Base-by-base conservation (phyloP, 1,140 invertebrate genomes). In the Proales similis region DNA sequence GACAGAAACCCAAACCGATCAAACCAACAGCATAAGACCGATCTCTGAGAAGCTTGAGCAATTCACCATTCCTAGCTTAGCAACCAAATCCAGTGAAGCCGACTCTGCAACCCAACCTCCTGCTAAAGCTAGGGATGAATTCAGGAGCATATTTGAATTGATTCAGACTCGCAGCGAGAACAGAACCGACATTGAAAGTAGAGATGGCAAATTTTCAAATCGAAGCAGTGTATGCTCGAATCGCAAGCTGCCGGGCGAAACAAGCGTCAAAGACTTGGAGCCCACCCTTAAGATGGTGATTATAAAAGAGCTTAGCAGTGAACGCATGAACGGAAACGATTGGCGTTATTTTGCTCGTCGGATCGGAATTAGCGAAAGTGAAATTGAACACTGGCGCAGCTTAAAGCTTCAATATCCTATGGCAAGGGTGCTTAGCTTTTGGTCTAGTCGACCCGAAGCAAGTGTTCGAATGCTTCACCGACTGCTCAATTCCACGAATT, bases 381-480 rank as follows among this genome's bases (percentile, higher is more conserved):
- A 68, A 3, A 64, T 74, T 4, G 36, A 64, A n/a, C 66, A 71
- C 14, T 74, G 72, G 74, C 65, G 67, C 57, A 63, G 63, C n/a
- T 68, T 69, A 65, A 70, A 69, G 64, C 45, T 73, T 7, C 65
- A 69, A 2, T 64, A 68, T 30, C 72, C 74, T 0, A 72, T 74
- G 70, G 67, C 66, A 36, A 66, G 70, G 49, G 72, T 74, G 24
- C 65, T 75, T 38, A 64, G 67, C 17, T 65, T 68, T 2, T 75
- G 74, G 74, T 67, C 66, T n/a, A 63, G 69, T 7, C 71, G 68
- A 60, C 53, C 65, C 20, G 70, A 66, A 2, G 74, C 74, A 9
- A 72, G 70, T 1, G 69, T 75, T 5, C 64, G 72, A 27, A 68
- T 75, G 65, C 65, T 75, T 19, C 74, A 75, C 49, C 65, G 74